Conservation (phyloP, 1,140 invertebrate genomes). For the Drosophila elegans region DNA sequence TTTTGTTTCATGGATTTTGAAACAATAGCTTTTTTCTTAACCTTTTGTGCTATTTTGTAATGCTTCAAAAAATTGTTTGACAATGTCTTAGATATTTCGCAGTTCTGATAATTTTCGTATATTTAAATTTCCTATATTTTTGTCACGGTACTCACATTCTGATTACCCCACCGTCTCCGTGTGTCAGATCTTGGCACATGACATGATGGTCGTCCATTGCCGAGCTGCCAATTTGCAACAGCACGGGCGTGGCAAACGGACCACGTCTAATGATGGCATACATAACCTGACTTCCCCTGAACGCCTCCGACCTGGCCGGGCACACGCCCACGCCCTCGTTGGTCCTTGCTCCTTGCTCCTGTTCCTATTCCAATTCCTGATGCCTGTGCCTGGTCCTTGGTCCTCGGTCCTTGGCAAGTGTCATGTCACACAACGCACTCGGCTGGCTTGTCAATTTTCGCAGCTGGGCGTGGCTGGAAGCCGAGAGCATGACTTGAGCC, state of each 20-base stretch:
- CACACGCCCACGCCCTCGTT: conserved; percentile 25
- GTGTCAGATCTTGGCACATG: conserved; percentile 60
- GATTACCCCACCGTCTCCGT: conserved; percentile 9
- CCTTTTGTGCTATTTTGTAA: too few species aligned
- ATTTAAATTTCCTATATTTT: neutral
- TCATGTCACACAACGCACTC: conserved; percentile 80
- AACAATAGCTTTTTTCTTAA: too few species aligned
- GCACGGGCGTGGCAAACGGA: conserved; percentile 79
- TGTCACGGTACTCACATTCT: conserved; percentile 1
- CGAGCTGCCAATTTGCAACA: conserved; percentile 77
- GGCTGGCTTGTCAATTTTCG: conserved; percentile 78
- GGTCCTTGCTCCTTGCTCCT: conserved; percentile 41
- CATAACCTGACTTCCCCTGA: conserved; percentile 63
- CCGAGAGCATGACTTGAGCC: conserved; percentile 72
- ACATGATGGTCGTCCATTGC: conserved; percentile 72
- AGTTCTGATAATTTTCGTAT: neutral
- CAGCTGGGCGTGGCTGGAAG: conserved; percentile 74
- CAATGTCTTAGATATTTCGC: neutral
- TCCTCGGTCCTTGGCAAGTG: conserved; percentile 65
- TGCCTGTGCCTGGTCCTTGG: conserved; percentile 1
- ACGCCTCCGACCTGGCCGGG: conserved; percentile 26
- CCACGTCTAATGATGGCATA: conserved; percentile 81
- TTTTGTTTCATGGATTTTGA: too few species aligned
- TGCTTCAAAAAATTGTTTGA: too few species aligned
- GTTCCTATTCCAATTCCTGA: conserved; percentile 5